These are phyloP conservation scores for Apotomis capreana DNA, from an alignment of 2,888 invertebrate species.

Conservation along the genomic window DNA sequence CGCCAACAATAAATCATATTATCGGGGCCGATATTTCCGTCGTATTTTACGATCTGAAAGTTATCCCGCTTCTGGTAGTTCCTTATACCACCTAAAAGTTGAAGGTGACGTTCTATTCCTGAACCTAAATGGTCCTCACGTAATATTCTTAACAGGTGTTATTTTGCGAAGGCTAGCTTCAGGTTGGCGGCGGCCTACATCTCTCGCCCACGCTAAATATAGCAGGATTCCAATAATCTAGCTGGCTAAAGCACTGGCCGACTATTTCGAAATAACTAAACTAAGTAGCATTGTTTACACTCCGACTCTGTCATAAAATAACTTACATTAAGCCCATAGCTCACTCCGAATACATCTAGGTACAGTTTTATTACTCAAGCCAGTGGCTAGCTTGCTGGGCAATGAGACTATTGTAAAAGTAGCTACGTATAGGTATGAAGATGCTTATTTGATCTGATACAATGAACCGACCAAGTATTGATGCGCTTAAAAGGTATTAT, in stretches of 20 bases:
- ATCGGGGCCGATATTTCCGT: slow-evolving; percentile 33
- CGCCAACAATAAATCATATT: slow-evolving; percentile 31
- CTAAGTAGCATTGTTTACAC: slow-evolving; percentile 3
- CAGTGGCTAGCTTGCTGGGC: no score
- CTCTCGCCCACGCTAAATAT: slow-evolving; percentile 41
- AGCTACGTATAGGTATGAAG: no score
- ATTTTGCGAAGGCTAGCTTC: slow-evolving; percentile 21
- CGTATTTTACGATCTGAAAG: slow-evolving; percentile 32
- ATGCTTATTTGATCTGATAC: no score
- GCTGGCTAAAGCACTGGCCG: background rate
- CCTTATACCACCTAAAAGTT: background rate
- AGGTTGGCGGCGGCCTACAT: slow-evolving; percentile 38
- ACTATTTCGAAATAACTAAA: background rate
- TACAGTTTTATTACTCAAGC: no score
- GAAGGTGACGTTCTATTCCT: background rate
- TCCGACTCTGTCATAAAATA: background rate
- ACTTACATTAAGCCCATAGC: background rate
- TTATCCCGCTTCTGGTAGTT: slow-evolving; percentile 15
- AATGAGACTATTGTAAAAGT: no score
- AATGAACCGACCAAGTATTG: no score
- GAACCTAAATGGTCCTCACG: background rate
- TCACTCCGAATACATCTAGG: background rate
- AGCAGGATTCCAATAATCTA: slow-evolving; percentile 19
- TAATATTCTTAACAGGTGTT: slow-evolving; percentile 1
- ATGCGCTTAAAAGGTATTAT: no score